Percentiles rank a stretch among this genome's conserved stretches.
These are phyloP conservation scores for Syritta pipiens DNA, from an alignment of 2,888 invertebrate genomes.

Conservation along the genomic window DNA sequence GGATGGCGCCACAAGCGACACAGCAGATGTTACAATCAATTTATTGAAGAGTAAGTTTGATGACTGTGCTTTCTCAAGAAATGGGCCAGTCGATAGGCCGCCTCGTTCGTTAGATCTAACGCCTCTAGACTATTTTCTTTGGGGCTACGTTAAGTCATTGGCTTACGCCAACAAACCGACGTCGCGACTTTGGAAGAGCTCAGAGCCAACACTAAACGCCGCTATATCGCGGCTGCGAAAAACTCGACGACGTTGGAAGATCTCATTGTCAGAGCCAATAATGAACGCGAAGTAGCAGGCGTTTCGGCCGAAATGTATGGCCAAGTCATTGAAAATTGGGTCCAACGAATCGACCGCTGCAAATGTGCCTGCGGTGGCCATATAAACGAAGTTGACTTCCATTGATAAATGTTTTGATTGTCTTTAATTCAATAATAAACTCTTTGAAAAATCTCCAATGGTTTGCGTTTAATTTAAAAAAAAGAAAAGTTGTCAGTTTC, in stretches of 20 bases:
- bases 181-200: not conserved
- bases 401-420: not conserved
- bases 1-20: no score
- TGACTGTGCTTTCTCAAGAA: no score
- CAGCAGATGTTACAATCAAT: no score
- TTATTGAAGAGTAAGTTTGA: no score
- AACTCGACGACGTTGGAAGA: no score
- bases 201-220: not conserved
- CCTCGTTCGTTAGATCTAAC: no score
- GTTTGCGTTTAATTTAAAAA: not conserved
- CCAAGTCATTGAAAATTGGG: no score
- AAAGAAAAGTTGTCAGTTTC: not conserved
- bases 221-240: no score
- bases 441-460: not conserved
- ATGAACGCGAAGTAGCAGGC: not conserved
- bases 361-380: no score
- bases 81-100: no score
- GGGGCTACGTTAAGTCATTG: no score
- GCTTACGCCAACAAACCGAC: not conserved
- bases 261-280: not conserved
- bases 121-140: no score
- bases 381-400: not conserved
- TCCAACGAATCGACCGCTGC: not conserved
- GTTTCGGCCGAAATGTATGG: not conserved
- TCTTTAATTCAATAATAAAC: not conserved